phyloP scores from a whole-genome alignment of 1,140 invertebrate genomes.

The Heliothis virescens region DNA sequence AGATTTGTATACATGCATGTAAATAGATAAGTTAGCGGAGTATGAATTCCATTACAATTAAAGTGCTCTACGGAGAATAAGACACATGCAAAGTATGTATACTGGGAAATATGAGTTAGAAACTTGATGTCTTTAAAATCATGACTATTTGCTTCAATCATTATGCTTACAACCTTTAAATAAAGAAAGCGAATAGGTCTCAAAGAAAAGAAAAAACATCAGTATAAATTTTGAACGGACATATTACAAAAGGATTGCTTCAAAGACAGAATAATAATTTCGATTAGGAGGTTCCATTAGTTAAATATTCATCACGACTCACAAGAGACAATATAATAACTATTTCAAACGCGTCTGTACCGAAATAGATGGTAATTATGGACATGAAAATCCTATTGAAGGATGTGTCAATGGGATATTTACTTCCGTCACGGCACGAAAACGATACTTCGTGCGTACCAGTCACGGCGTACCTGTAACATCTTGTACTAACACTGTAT shows the following conservation, averaged over 20 bases:
- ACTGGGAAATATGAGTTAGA: no score
- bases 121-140: no score
- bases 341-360: neutral
- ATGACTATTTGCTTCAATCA: no score
- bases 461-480: conserved; percentile 61
- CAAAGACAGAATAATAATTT: neutral
- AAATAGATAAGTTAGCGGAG: conserved; percentile 25
- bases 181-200: no score
- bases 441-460: conserved; percentile 60
- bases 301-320: conserved; percentile 6
- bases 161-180: no score
- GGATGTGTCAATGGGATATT: conserved; percentile 49
- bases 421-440: conserved; percentile 59
- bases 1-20: conserved; percentile 44
- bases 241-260: neutral
- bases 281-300: neutral
- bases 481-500: conserved; percentile 42
- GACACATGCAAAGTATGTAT: neutral
- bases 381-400: conserved; percentile 57
- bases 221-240: no score
- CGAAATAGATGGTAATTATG: conserved; percentile 30
- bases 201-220: no score
- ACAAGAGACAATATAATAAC: neutral
- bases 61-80: neutral
- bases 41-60: conserved; percentile 18